A percentile compares a stretch with the other conserved stretches of the same genome.
Evolutionary conservation across 2,113 vertebrate species (phyloP).

Genomic region (Camelus dromedarius): DNA sequence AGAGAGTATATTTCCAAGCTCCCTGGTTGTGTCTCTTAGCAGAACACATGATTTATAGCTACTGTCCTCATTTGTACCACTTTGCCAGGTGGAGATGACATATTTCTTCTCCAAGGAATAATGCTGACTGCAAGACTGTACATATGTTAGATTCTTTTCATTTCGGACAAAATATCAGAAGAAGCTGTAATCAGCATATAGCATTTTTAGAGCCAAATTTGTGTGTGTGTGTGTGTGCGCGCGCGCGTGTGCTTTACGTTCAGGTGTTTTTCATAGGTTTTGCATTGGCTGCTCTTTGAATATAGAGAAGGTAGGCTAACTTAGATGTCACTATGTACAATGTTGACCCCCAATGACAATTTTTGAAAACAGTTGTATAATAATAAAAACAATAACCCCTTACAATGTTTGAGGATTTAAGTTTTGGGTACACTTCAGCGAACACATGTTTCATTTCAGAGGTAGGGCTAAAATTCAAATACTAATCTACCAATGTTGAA

Average conservation of each 20-base stretch:
- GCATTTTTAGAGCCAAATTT: background rate
- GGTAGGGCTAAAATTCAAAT: background rate
- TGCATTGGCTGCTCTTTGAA: background rate
- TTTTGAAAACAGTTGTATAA: background rate
- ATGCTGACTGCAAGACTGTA: slow-evolving; percentile 12
- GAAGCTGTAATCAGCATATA: background rate
- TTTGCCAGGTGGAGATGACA: background rate
- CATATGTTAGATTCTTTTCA: slow-evolving; percentile 52
- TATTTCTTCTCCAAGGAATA: slow-evolving; percentile 18
- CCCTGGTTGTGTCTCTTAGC: background rate
- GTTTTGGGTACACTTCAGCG: background rate
- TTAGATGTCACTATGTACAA: background rate
- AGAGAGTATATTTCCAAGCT: background rate
- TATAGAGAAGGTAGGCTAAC: background rate
- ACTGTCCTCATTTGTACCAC: background rate
- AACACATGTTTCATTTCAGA: background rate
- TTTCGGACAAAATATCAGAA: background rate
- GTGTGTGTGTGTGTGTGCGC: background rate
- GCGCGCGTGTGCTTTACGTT: background rate
- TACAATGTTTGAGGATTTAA: background rate
- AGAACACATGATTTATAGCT: background rate
- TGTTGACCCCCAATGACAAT: background rate
- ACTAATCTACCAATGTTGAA: background rate
- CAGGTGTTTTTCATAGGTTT: background rate
- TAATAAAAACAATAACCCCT: background rate